Percentiles rank a stretch among this genome's conserved stretches.
Conservation (phyloP, 2,888 invertebrate genomes). For the Lithophane leautieri region DNA sequence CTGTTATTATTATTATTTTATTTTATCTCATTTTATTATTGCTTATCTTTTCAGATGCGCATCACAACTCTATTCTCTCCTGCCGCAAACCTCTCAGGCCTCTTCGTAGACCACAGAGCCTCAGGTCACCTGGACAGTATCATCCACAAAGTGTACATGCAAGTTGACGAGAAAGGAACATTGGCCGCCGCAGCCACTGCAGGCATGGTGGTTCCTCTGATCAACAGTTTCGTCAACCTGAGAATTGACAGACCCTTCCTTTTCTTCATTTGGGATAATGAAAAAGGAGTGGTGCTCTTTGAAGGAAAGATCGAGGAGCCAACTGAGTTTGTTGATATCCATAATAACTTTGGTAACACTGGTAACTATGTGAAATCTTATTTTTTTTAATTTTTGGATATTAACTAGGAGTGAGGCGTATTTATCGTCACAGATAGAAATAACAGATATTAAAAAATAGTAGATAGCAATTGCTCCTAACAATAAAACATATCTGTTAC, state of each 20-base stretch:
- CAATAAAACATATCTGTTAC: too few relatives aligned
- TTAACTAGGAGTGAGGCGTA: too few relatives aligned
- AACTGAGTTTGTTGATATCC: constrained; percentile 64
- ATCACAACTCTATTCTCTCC: constrained; percentile 90
- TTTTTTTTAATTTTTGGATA: neutral
- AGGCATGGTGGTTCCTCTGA: constrained; percentile 91
- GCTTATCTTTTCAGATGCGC: constrained; percentile 86
- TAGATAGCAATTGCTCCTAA: too few relatives aligned
- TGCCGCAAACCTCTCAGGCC: constrained; percentile 90
- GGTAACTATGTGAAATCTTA: constrained; percentile 4
- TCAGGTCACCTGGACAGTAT: constrained; percentile 86
- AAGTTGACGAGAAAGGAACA: constrained; percentile 92
- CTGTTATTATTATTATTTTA: neutral
- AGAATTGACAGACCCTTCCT: constrained; percentile 92
- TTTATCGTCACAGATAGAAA: too few relatives aligned
- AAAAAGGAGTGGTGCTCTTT: constrained; percentile 90
- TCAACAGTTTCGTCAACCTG: constrained; percentile 88
- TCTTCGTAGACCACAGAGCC: constrained; percentile 82
- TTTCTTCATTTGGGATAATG: constrained; percentile 91
- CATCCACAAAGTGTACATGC: constrained; percentile 91
- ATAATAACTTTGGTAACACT: constrained; percentile 20
- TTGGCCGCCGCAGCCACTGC: constrained; percentile 91
- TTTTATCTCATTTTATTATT: neutral
- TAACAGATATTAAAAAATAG: too few relatives aligned
- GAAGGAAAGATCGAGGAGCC: constrained; percentile 91